A percentile compares a stretch with the other conserved stretches of the same genome.
Evolutionary conservation across 1,140 invertebrate species (phyloP).

Genomic region (Odontomachus brunneus): DNA sequence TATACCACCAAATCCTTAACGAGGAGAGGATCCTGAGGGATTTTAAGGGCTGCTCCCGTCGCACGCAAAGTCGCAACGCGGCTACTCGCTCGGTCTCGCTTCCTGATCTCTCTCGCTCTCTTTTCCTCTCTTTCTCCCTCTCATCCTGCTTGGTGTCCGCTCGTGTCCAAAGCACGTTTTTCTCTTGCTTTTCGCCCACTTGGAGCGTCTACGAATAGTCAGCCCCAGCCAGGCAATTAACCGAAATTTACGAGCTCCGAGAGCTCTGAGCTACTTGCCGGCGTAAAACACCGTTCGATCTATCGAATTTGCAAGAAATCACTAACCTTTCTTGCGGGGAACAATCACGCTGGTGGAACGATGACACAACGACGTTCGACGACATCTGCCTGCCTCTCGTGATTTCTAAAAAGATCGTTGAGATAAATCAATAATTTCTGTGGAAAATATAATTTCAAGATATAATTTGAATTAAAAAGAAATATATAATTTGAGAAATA

Average conservation of each 20-base stretch:
- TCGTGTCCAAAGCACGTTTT: neutral
- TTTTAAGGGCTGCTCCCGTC: neutral
- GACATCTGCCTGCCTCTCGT: no score
- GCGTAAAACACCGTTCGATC: neutral
- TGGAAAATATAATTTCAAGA: no score
- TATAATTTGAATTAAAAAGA: no score
- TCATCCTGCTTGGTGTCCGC: neutral
- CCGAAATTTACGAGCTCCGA: slow-evolving; percentile 55
- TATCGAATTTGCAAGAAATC: neutral
- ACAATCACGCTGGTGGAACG: neutral
- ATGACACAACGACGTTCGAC: no score
- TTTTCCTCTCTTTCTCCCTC: no score
- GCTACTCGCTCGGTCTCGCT: slow-evolving; percentile 1
- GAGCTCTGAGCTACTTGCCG: neutral
- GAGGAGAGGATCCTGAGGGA: neutral
- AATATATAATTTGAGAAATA: no score
- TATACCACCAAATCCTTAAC: slow-evolving; percentile 19
- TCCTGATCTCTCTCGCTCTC: neutral
- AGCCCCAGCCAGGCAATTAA: slow-evolving; percentile 29
- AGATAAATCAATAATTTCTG: no score
- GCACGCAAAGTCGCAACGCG: neutral
- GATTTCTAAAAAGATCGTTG: no score
- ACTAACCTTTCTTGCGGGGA: neutral
- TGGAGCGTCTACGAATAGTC: slow-evolving; percentile 5
- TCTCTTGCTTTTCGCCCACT: slow-evolving; percentile 5